phyloP scores from a whole-genome alignment of 2,113 vertebrate species.

The Myanophis thanlyinensis region DNA sequence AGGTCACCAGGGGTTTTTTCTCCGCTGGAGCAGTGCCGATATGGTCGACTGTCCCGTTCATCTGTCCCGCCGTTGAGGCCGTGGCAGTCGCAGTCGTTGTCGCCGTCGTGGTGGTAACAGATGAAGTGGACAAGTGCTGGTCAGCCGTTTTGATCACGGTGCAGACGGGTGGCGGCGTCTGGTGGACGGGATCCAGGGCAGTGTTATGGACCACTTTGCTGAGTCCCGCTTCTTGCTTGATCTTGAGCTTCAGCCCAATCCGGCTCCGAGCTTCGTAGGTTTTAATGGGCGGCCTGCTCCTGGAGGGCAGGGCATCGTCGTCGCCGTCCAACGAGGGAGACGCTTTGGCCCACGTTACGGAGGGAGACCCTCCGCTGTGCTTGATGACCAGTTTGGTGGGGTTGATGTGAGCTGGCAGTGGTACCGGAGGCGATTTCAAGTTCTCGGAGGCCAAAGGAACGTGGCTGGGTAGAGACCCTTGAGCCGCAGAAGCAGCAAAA shows the following conservation, averaged over 20 bases:
- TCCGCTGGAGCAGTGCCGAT: conserved; percentile 54
- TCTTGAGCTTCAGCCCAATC: conserved; percentile 91
- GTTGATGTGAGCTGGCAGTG: conserved; percentile 56
- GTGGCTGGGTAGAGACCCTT: conserved; percentile 9
- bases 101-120: conserved; percentile 49
- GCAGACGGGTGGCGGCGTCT: conserved; percentile 38
- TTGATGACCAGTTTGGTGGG: conserved; percentile 91
- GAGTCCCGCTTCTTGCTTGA: conserved; percentile 91
- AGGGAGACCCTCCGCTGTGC: conserved; percentile 82
- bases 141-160: conserved; percentile 40
- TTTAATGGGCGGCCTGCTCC: conserved; percentile 89
- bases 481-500: conserved; percentile 37
- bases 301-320: conserved; percentile 82
- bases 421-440: background rate
- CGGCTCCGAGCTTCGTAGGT: conserved; percentile 91
- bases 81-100: conserved; percentile 19
- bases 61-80: conserved; percentile 65
- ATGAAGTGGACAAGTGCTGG: conserved; percentile 29
- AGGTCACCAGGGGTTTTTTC: conserved; percentile 67
- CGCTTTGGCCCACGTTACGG: conserved; percentile 87
- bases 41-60: conserved; percentile 87
- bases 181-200: conserved; percentile 86
- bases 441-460: conserved; percentile 18
- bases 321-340: conserved; percentile 72
- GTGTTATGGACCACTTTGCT: conserved; percentile 95